A percentile compares a stretch with the other conserved stretches of the same genome.
Conservation (phyloP, 1,140 invertebrate species). For the Polyergus mexicanus region DNA sequence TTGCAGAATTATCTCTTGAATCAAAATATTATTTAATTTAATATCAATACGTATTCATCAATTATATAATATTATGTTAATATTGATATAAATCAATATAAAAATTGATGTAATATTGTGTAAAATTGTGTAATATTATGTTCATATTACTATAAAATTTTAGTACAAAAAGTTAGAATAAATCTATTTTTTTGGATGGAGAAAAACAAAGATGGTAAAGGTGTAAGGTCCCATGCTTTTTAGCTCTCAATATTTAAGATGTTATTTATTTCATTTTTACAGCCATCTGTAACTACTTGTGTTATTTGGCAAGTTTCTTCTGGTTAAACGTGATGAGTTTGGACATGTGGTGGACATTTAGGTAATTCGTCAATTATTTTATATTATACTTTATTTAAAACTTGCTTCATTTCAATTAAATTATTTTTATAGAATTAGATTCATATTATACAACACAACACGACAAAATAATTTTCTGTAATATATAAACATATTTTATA, state of each 20-base stretch:
- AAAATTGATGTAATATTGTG: too few species aligned
- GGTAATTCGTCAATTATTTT: conserved; percentile 87
- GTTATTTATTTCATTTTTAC: conserved; percentile 80
- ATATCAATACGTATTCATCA: too few species aligned
- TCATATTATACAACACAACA: too few species aligned
- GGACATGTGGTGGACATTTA: conserved; percentile 95
- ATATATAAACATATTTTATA: too few species aligned
- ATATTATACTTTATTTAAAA: not conserved
- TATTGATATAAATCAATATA: too few species aligned
- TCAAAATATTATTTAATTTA: too few species aligned
- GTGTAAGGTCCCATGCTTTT: not conserved
- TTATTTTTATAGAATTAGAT: too few species aligned
- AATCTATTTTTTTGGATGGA: not conserved
- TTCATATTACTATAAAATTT: not conserved
- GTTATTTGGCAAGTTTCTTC: conserved; percentile 94
- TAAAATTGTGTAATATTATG: too few species aligned
- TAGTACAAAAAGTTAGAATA: not conserved
- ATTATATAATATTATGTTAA: too few species aligned
- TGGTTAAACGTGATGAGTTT: conserved; percentile 97
- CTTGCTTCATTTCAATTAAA: not conserved
- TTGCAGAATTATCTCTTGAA: too few species aligned
- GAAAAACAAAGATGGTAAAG: too few species aligned
- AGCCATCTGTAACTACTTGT: conserved; percentile 94
- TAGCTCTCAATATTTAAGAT: not conserved
- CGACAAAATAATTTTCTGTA: too few species aligned